These are phyloP conservation scores for Otus scops DNA, from an alignment of 2,797 vertebrate species.

Conservation along the genomic window DNA sequence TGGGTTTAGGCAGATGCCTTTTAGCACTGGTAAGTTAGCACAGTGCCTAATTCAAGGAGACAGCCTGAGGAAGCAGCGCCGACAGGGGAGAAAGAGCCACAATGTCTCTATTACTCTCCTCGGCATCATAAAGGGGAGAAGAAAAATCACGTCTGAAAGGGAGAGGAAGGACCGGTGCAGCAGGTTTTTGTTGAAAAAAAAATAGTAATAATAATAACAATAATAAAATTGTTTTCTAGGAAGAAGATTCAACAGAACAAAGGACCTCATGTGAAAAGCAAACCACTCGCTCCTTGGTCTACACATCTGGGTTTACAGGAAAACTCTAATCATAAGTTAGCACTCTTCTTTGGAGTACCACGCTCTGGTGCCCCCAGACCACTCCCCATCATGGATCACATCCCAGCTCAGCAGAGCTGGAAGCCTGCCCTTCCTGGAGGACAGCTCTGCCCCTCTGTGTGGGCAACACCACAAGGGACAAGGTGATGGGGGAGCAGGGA, in stretches of 20 bases:
- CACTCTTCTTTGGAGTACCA: not conserved
- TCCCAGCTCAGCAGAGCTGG: not conserved
- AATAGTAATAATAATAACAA: not conserved
- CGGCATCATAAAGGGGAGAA: slow-evolving; percentile 77
- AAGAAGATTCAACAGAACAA: slow-evolving; percentile 69
- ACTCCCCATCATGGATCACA: not conserved
- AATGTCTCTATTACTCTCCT: slow-evolving; percentile 86
- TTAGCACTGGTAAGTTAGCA: slow-evolving; percentile 80
- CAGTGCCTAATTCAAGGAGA: slow-evolving; percentile 86
- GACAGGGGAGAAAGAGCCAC: slow-evolving; percentile 78
- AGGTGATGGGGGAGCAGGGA: not conserved
- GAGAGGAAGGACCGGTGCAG: not conserved
- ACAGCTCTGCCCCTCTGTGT: not conserved
- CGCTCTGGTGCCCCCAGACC: not conserved
- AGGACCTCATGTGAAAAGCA: slow-evolving; percentile 8
- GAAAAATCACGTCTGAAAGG: slow-evolving; percentile 70
- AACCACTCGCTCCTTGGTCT: not conserved
- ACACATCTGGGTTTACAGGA: not conserved
- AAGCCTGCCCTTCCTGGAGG: not conserved
- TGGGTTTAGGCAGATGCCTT: slow-evolving; percentile 80
- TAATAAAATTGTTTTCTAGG: slow-evolving; percentile 45
- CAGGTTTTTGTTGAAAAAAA: not conserved
- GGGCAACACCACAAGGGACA: not conserved
- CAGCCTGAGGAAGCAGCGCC: slow-evolving; percentile 81
- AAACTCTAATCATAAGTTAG: not conserved